phyloP scores from a whole-genome alignment of 2,797 vertebrate species.

The Tragopan temminckii region DNA sequence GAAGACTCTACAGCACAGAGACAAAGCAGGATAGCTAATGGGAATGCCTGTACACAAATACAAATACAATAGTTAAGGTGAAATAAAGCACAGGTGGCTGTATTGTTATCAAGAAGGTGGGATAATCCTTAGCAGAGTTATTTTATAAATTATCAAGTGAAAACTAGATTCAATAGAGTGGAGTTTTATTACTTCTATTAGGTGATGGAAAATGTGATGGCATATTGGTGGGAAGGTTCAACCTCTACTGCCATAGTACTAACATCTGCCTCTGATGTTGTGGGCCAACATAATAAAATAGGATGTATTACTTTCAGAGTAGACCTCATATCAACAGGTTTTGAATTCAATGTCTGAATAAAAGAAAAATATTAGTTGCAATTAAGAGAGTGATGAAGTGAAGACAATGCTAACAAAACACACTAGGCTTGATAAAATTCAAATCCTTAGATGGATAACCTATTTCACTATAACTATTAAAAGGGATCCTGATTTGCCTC shows the following conservation, averaged over 20 bases:
- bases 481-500: not conserved
- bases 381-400: not conserved
- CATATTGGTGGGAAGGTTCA: not conserved
- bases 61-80: not conserved
- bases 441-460: not conserved
- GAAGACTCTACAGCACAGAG: not conserved
- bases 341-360: not conserved
- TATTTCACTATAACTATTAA: not conserved
- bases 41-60: slow-evolving; percentile 5
- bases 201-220: too few relatives aligned
- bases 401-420: not conserved
- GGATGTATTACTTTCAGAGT: too few relatives aligned
- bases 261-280: too few relatives aligned
- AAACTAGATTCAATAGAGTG: not conserved
- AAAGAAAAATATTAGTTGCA: not conserved
- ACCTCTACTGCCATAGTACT: too few relatives aligned
- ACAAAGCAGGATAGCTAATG: slow-evolving; percentile 6
- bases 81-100: not conserved
- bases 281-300: too few relatives aligned
- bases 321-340: not conserved
- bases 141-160: not conserved
- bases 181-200: not conserved
- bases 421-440: not conserved
- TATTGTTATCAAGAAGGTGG: not conserved
- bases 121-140: not conserved